Base-by-base conservation (phyloP, 2,113 vertebrate species). In the Ceyx cyanopectus region DNA sequence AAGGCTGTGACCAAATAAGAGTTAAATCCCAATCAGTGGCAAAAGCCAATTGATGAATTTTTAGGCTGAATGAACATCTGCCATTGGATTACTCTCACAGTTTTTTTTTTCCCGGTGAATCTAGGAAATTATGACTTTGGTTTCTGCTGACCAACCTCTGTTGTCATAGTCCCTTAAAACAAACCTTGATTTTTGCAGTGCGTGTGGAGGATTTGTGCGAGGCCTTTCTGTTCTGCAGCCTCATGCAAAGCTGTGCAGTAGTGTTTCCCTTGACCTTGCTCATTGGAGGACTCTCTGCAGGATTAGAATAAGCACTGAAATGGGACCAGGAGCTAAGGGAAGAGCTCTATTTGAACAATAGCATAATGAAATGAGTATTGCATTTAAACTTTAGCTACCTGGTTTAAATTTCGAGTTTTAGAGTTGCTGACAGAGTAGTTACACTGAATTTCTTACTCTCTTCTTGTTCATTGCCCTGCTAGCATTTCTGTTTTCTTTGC, bases 21-120 rank as follows among this genome's bases (percentile, higher is more conserved):
- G 45, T 15, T 14, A 3, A 24, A 37, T 23, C 32, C 67, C 30
- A 7, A 26, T 14, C 20, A 40, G 7, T 13, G 54, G 41, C 46
- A 22, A 19, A 78, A 11, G 7, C 17, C 29, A 18, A 0, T 2
- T 10, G 2, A 0, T 48, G 45, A 24, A 15, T 6, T 24, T 27
- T 50, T 1, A 5, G 62, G 18, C 32, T 79, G 62, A 30, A 50
- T 3, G 12, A 7, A 0, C 32, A 30, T 41, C 75, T 70, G 26
- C 11, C 21, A 0, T 5, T 51, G 46, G 14, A 8, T 14, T 29
- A 8, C 30, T 58, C 37, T 66, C 26, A 16, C 6, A 19, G 24
- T 29, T 45, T 12, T 51, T 9, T 7, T 43, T 51, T 16, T 56
- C 24, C 32, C 13, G 50, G 21, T 10, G 37, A 48, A 74, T 6